phyloP scores from a whole-genome alignment of 2,888 invertebrate species.

The Aphrophora alni region DNA sequence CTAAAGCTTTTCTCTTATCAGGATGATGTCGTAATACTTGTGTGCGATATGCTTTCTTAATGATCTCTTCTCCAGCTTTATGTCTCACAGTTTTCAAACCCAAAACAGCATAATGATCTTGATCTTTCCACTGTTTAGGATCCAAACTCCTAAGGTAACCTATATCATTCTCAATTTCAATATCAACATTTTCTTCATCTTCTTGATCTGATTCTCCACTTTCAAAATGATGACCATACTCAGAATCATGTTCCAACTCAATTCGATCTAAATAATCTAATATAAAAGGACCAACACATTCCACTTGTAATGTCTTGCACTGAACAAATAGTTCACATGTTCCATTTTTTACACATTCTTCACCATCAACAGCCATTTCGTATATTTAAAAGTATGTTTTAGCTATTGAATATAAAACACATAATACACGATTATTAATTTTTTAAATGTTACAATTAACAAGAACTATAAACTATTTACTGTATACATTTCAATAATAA shows the following conservation, averaged over 20 bases:
- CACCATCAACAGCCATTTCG: neutral
- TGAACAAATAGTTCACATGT: neutral
- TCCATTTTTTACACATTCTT: neutral
- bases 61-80: constrained; percentile 89
- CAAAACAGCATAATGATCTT: constrained; percentile 66
- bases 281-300: constrained; percentile 63
- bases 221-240: constrained; percentile 47
- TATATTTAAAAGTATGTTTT: neutral
- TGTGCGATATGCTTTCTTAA: constrained; percentile 77
- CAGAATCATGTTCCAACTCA: constrained; percentile 54
- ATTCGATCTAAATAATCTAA: constrained; percentile 59
- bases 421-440: neutral
- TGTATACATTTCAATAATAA: neutral
- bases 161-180: constrained; percentile 73
- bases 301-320: constrained; percentile 53
- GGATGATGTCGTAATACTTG: constrained; percentile 96
- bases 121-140: constrained; percentile 91
- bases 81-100: constrained; percentile 84
- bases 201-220: constrained; percentile 60
- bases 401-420: neutral
- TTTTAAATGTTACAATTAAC: neutral
- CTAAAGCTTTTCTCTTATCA: constrained; percentile 92
- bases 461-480: neutral
- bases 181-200: constrained; percentile 57
- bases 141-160: constrained; percentile 86